Base-by-base conservation (phyloP, 2,113 vertebrate genomes). In the Turnix velox region DNA sequence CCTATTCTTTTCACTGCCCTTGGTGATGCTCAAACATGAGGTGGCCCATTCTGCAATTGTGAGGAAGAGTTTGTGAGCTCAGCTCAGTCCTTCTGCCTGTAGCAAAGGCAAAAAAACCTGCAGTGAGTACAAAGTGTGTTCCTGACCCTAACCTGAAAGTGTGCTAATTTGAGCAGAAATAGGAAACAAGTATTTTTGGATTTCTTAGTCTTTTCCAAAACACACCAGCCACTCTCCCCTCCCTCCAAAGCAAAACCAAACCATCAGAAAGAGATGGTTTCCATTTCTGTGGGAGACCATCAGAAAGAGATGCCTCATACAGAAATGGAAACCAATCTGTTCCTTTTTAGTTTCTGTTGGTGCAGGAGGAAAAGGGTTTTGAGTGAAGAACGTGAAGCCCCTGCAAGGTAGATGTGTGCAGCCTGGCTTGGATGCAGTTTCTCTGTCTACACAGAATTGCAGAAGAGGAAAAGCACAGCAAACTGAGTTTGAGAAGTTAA, bases 1-100 rank as follows among this genome's bases (percentile, higher is more conserved):
- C n/a, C n/a, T n/a, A n/a, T n/a, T n/a, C n/a, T n/a, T n/a, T n/a
- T n/a, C n/a, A n/a, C 79, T 45, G 30, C 9, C 4, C 2, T 14
- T 16, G 33, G 18, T 19, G 46, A 8, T 4, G 25, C 45, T 58
- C 3, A 0, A 18, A 7, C 18, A 12, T 0, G 0, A 0, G 9
- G 45, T 61, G 74, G 33, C 39, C 2, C 4, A 62, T 20, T 39
- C 40, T 62, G 54, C 6, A 6, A 18, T 54, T 37, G 46, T n/a
- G 31, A 33, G 16, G 7, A 1, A 7, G 43, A 10, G 39, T 40
- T 27, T 61, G 54, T 62, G 75, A 68, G 31, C 76, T 57, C 68
- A 75, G 11, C 35, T 57, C 68, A 75, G 11, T 31, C 52, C 24
- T 52, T 85, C 33, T 18, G 73, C 6, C 25, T 55, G 24, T 24